Evolutionary conservation across 1,140 invertebrate genomes (phyloP), one percentile per base, ranked within the genome.

Genomic region (Bombus pascuorum): DNA sequence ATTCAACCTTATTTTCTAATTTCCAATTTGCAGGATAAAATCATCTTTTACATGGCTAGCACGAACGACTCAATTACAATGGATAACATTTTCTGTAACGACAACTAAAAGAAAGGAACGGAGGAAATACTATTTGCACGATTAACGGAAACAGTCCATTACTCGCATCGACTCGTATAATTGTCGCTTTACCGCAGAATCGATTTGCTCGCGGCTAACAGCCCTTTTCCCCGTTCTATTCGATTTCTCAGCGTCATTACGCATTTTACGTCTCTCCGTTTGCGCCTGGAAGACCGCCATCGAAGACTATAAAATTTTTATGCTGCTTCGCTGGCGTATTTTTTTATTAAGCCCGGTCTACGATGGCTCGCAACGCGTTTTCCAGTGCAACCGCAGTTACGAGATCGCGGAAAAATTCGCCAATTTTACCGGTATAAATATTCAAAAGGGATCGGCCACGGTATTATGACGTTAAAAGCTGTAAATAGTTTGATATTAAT

Each of bases 401-500:
- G 70, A 22, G 18, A n/a, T 39, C 44, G 66, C 53, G 53, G 18
- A 53, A 53, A 53, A 73, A 42, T 53, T 47, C 53, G 37, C 32
- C 70, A 37, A 81, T 70, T 86, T 76, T 86, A 75, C 78, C 53
- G 83, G 37, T 83, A 89, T 89, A 79, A 88, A 89, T 89, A 89
- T 89, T 88, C 84, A 89, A 86, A 89, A 44, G 75, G 34, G n/a
- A 68, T 65, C 66, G 53, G 80, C 37, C 42, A 57, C 59, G 47
- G 32, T 72, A 72, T 74, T 89, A 89, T 75, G 39, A 22, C 72
- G 76, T 89, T 89, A 83, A 89, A 81, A 87, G 53, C 77, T 66
- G 83, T 89, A 90, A 90, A 90, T 89, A 82, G 87, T 87, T 90
- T 90, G 89, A 85, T 71, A 32, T 74, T 66, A 76, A 80, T 80